Base-by-base conservation (phyloP, 2,888 invertebrate genomes). In the Tiliacea citrago region DNA sequence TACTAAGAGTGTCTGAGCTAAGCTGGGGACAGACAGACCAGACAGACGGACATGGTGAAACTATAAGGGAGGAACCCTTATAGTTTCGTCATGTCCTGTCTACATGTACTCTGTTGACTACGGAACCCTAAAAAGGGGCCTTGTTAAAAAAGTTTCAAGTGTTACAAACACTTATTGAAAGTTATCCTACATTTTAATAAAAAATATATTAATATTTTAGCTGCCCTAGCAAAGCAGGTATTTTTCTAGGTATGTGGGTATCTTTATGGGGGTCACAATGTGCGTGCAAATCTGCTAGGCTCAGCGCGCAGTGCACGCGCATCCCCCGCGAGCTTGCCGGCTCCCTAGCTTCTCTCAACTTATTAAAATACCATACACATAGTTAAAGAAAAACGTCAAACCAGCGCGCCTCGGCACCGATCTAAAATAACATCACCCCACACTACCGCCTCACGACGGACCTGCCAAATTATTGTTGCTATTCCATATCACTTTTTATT, bases 401-500 rank as follows among this genome's bases (percentile, higher is more conserved):
- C 89, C 90, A 91, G 86, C 77, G 85, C 86, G 85, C 81, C 89
- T 90, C 90, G 91, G 90, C 91, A 91, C 90, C 90, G 92, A 91
- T 92, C 92, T 90, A 93, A 94, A 94, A 94, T 94, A 94, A 94
- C 91, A 92, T 88, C 89, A 84, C 76, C 75, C 85, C 87, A 84
- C 85, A 88, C 86, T 84, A 81, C 86, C 86, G 87, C 86, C 78
- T 86, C 71, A 78, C 74, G 77, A 84, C 71, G 80, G 74, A 80
- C 83, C 87, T 90, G 90, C 90, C 91, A 91, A 91, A 77, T 86
- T 89, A 87, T 86, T 85, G 86, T 82, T 83, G 82, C 81, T 88
- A 85, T 87, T 88, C 71, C 71, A 84, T 61, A 86, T 76, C 62
- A 51, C 35, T 67, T 63, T 66, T 66, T 45, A 77, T 62, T 53